Evolutionary conservation across 1,140 invertebrate species (phyloP), one percentile per base, ranked within the genome.

Genomic region (Drosophila tristis): DNA sequence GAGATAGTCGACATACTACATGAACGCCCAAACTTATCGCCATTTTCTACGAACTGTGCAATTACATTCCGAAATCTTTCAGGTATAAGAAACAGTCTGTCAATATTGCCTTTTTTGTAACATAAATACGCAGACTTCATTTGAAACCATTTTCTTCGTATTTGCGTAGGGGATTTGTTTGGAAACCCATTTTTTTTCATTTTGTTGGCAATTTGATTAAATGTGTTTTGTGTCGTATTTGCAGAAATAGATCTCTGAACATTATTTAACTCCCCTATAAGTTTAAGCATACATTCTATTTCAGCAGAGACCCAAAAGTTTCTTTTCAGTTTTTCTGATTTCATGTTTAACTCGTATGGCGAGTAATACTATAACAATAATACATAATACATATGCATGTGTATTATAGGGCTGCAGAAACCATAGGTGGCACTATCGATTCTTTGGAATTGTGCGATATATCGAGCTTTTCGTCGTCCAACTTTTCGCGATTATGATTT

Each of bases 111-210:
- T 25, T 91, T 91, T 29, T 91, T 91, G 13, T 90, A 91, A 20
- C 89, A 91, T 0, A 91, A 73, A 56, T 91, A 91, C 0, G 89
- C 89, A 5, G 89, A 91, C 43, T 91, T 91, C 89, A 91, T 91
- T 62, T 91, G 89, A 71, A 91, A 91, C 89, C 89, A 91, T 42
- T 91, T 91, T 8, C 89, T 67, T 58, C 89, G 50, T 3, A 91
- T 84, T 66, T 91, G 89, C 1, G 89, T 82, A 7, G 89, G 84
- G 1, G 84, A 80, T 68, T 91, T 91, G 26, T 91, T 91, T 5
- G 90, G 80, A 48, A 91, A 91, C 20, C 89, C 89, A 26, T 54
- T 45, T n/a, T 73, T 85, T 55, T 77, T 91, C 89, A 91, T 91
- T 59, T 82, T 87, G 26, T 66, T 82, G 1, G 89, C 89, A 23